These are phyloP conservation scores for Halocynthia roretzi DNA, from an alignment of 23 tunicate species.

Conservation along the genomic window DNA sequence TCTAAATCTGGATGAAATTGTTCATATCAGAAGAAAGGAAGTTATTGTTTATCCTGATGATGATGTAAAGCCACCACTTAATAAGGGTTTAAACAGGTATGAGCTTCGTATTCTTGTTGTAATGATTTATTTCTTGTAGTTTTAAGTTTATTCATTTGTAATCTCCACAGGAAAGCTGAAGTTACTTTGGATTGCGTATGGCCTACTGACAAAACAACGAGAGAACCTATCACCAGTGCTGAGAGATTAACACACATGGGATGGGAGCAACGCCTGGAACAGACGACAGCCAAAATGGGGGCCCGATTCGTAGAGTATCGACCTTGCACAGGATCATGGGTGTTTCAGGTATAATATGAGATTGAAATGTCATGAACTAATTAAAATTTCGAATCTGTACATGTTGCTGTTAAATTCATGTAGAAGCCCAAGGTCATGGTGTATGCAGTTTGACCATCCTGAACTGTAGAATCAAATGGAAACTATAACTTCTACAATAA, in stretches of 20 bases:
- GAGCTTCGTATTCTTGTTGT: background rate
- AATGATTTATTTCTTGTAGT: background rate
- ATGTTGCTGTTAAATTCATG: background rate
- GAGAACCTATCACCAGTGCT: slow-evolving; percentile 56
- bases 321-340: slow-evolving; percentile 87
- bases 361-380: background rate
- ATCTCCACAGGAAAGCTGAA: slow-evolving; percentile 64
- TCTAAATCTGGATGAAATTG: slow-evolving; percentile 73
- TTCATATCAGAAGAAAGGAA: slow-evolving; percentile 91
- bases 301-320: slow-evolving; percentile 83
- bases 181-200: slow-evolving; percentile 74
- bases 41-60: slow-evolving; percentile 94
- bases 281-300: slow-evolving; percentile 82
- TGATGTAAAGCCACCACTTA: slow-evolving; percentile 66
- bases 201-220: slow-evolving; percentile 88
- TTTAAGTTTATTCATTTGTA: background rate
- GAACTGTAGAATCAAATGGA: background rate
- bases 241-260: slow-evolving; percentile 61
- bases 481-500: background rate
- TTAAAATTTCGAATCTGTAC: background rate
- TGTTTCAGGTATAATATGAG: slow-evolving; percentile 58
- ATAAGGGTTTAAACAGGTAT: slow-evolving; percentile 84
- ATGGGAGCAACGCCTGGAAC: slow-evolving; percentile 80
- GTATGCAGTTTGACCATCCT: background rate
- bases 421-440: background rate